Percentiles rank a stretch among this genome's conserved stretches.
These are phyloP conservation scores for Clarias platycephalus DNA, from an alignment of 2,797 vertebrate genomes.

Conservation along the genomic window DNA sequence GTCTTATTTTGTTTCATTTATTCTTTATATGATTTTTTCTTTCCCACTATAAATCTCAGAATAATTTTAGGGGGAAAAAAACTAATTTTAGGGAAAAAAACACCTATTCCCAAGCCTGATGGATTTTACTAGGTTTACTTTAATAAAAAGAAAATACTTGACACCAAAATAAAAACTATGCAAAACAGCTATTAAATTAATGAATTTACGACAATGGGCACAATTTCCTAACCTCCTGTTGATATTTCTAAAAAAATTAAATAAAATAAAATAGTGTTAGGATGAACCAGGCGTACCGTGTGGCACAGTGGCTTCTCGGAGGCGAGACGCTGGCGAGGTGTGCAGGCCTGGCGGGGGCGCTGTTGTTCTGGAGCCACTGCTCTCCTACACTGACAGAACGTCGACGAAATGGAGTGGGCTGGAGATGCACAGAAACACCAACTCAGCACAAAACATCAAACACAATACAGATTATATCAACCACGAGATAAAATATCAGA, in stretches of 20 bases:
- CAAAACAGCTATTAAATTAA: neutral
- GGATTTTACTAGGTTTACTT: neutral
- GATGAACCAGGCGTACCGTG: slow-evolving; percentile 72
- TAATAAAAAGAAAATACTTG: neutral
- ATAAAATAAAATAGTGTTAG: neutral
- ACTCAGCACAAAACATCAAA: neutral
- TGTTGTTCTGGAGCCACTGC: slow-evolving; percentile 81
- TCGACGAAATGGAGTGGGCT: slow-evolving; percentile 75
- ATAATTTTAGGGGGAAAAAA: too few relatives aligned
- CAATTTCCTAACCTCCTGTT: too few relatives aligned
- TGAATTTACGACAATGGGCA: too few relatives aligned
- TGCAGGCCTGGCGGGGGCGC: slow-evolving; percentile 73
- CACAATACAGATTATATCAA: neutral
- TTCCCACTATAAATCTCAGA: neutral
- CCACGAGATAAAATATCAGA: neutral
- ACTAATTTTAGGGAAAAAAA: too few relatives aligned
- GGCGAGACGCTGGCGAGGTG: slow-evolving; percentile 85
- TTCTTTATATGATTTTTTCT: neutral
- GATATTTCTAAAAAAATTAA: neutral
- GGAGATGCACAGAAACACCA: neutral
- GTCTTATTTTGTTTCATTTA: neutral
- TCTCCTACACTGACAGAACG: slow-evolving; percentile 87
- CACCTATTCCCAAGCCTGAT: neutral
- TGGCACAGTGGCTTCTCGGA: slow-evolving; percentile 79
- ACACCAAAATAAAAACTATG: neutral